Conservation (phyloP, 2,113 vertebrate genomes). For the Octodon degus region DNA sequence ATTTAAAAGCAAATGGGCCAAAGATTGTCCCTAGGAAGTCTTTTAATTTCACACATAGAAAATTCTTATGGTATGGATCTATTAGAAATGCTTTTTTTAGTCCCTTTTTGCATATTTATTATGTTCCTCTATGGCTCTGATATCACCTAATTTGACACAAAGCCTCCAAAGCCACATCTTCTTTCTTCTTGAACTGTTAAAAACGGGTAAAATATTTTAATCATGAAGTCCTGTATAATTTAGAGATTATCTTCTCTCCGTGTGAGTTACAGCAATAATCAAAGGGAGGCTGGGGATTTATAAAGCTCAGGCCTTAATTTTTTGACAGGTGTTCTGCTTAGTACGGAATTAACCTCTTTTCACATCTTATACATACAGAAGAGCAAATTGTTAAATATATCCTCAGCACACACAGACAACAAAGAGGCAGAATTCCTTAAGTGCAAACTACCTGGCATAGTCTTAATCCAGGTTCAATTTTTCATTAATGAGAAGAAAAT, state of each 20-base stretch:
- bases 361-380: slow-evolving; percentile 69
- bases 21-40: slow-evolving; percentile 77
- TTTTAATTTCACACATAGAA: slow-evolving; percentile 79
- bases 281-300: slow-evolving; percentile 74
- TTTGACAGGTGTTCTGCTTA: slow-evolving; percentile 79
- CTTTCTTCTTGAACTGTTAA: slow-evolving; percentile 76
- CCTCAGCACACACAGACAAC: slow-evolving; percentile 57
- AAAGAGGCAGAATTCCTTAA: slow-evolving; percentile 65
- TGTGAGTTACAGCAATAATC: slow-evolving; percentile 72
- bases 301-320: slow-evolving; percentile 80
- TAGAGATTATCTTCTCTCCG: slow-evolving; percentile 76
- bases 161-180: slow-evolving; percentile 75
- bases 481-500: slow-evolving; percentile 70
- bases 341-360: slow-evolving; percentile 84
- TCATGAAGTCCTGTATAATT: slow-evolving; percentile 72
- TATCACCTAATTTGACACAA: slow-evolving; percentile 75
- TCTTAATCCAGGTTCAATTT: slow-evolving; percentile 61
- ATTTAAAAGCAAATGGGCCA: slow-evolving; percentile 81
- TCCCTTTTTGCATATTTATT: slow-evolving; percentile 79
- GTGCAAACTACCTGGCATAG: background rate
- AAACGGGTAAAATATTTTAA: slow-evolving; percentile 81
- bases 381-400: slow-evolving; percentile 71
- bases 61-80: slow-evolving; percentile 70
- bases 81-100: slow-evolving; percentile 79
- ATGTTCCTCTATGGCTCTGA: slow-evolving; percentile 65